These are phyloP conservation scores for Medauroidea extradentata DNA, from an alignment of 1,140 invertebrate genomes.

Conservation along the genomic window DNA sequence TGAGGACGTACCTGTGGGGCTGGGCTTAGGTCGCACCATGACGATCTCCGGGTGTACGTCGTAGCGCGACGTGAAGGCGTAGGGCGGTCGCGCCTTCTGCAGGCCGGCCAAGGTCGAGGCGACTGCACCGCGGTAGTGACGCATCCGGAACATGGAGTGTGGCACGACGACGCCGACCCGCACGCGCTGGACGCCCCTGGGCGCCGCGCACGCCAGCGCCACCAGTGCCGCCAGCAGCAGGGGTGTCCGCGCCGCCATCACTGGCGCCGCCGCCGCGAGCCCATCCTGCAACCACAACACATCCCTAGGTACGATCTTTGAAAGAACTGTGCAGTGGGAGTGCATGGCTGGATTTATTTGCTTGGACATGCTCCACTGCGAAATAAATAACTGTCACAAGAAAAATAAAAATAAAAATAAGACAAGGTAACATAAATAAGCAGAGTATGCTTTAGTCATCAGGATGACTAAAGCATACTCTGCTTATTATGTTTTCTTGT, in stretches of 20 bases:
- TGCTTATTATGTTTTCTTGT: no score
- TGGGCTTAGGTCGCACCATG: conserved; percentile 70
- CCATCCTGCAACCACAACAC: no score
- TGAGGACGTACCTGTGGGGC: conserved; percentile 66
- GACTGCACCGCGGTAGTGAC: conserved; percentile 68
- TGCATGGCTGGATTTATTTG: no score
- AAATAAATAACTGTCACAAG: no score
- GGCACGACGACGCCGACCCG: conserved; percentile 68
- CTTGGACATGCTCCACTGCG: no score
- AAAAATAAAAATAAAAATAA: no score
- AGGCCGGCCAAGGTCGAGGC: conserved; percentile 60
- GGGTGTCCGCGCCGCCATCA: neutral
- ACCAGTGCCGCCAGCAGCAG: neutral
- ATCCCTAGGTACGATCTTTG: no score
- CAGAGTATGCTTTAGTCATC: no score
- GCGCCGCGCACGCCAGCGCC: neutral
- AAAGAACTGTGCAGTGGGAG: no score
- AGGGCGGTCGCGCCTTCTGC: conserved; percentile 42
- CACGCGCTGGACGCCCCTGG: neutral
- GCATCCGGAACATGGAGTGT: conserved; percentile 66
- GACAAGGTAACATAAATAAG: no score
- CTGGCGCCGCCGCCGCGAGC: no score
- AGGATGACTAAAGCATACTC: no score
- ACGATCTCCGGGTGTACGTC: conserved; percentile 62
- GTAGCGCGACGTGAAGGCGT: conserved; percentile 55